Conservation (phyloP, 2,113 vertebrate genomes). For the Orcinus orca region DNA sequence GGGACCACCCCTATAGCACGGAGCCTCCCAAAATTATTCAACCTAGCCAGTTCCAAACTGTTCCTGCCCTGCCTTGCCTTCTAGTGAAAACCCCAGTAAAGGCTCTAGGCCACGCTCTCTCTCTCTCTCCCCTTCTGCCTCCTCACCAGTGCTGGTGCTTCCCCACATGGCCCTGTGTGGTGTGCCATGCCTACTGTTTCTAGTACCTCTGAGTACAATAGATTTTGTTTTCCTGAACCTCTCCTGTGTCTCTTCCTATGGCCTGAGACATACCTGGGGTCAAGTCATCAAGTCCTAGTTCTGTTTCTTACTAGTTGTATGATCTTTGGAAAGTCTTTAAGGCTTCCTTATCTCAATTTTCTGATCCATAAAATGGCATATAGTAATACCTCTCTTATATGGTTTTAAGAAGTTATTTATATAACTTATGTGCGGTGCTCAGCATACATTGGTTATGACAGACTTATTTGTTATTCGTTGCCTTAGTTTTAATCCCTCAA, state of each 20-base stretch:
- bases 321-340: neutral
- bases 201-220: neutral
- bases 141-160: neutral
- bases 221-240: neutral
- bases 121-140: neutral
- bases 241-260: neutral
- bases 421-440: neutral
- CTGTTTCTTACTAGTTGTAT: neutral
- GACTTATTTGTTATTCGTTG: neutral
- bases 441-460: neutral
- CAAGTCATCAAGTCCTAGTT: neutral
- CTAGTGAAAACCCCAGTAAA: neutral
- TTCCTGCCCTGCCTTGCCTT: neutral
- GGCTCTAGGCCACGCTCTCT: neutral
- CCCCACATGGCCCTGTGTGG: neutral
- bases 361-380: neutral
- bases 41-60: neutral
- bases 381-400: neutral
- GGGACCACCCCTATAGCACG: neutral
- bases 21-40: neutral
- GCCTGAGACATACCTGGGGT: neutral
- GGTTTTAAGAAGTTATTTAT: constrained; percentile 2
- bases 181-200: neutral
- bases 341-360: neutral
- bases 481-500: neutral